Evolutionary conservation across 2,888 invertebrate genomes (phyloP).

Genomic region (Elegia similella): DNA sequence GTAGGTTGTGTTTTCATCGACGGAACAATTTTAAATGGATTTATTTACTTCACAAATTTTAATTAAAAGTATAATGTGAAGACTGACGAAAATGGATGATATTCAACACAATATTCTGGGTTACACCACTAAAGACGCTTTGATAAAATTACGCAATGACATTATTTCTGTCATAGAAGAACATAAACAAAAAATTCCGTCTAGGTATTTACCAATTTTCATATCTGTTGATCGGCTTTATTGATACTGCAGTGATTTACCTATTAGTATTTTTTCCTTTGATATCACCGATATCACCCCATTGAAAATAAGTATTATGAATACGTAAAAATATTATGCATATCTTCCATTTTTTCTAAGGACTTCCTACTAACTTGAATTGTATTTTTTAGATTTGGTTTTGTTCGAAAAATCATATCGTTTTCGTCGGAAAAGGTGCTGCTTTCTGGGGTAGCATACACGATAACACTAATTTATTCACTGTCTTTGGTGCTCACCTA

Average conservation of each 20-base stretch:
- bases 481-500: conserved; percentile 65
- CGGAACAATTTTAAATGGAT: too few relatives aligned
- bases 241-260: neutral
- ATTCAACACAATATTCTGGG: conserved; percentile 67
- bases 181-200: conserved; percentile 80
- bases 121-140: conserved; percentile 85
- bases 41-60: too few relatives aligned
- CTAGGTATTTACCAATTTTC: conserved; percentile 47
- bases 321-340: neutral
- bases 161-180: conserved; percentile 84
- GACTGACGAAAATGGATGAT: conserved; percentile 51
- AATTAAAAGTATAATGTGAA: conserved; percentile 4
- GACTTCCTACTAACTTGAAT: conserved; percentile 14
- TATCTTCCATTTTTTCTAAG: neutral
- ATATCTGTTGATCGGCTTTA: neutral
- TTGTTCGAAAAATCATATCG: conserved; percentile 64
- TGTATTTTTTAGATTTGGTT: conserved; percentile 53
- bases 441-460: conserved; percentile 69
- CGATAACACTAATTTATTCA: conserved; percentile 64
- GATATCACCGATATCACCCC: neutral
- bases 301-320: too few relatives aligned
- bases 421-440: conserved; percentile 73
- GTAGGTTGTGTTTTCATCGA: too few relatives aligned
- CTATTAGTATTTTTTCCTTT: neutral
- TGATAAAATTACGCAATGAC: conserved; percentile 86